A percentile compares a stretch with the other conserved stretches of the same genome.
Conservation (phyloP, 1,140 invertebrate genomes). For the Acyrthosiphon pisum region DNA sequence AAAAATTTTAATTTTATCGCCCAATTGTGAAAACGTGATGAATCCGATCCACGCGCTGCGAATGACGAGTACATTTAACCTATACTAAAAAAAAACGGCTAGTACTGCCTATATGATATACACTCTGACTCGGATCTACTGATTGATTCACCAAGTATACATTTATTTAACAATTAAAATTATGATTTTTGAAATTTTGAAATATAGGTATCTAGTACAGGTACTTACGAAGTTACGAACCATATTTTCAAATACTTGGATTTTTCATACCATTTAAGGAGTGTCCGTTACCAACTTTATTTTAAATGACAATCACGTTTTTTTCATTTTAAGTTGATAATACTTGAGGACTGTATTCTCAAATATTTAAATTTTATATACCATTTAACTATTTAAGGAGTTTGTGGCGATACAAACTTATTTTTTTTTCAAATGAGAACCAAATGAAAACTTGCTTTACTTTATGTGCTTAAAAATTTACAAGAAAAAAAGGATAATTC, state of each 20-base stretch:
- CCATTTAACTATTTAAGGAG: no score
- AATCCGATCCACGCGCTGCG: not conserved
- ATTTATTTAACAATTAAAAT: not conserved
- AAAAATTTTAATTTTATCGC: not conserved
- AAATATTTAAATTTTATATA: no score
- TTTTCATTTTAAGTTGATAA: no score
- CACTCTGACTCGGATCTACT: not conserved
- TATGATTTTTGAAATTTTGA: no score
- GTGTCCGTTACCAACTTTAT: no score
- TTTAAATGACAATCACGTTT: no score
- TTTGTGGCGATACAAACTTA: not conserved
- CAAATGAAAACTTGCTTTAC: not conserved
- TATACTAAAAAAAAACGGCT: no score
- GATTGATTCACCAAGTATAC: not conserved
- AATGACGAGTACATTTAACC: not conserved
- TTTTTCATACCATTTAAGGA: not conserved
- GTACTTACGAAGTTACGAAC: not conserved
- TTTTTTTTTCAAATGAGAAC: not conserved
- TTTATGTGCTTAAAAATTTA: not conserved
- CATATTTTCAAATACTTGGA: not conserved
- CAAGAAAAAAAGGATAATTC: not conserved
- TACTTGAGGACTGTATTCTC: no score
- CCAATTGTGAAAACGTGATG: not conserved
- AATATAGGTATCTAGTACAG: no score
- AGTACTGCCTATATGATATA: not conserved